These are phyloP conservation scores for Apostichopus japonicus DNA, from an alignment of 35 echinoderm and acorn worm species.

Conservation along the genomic window DNA sequence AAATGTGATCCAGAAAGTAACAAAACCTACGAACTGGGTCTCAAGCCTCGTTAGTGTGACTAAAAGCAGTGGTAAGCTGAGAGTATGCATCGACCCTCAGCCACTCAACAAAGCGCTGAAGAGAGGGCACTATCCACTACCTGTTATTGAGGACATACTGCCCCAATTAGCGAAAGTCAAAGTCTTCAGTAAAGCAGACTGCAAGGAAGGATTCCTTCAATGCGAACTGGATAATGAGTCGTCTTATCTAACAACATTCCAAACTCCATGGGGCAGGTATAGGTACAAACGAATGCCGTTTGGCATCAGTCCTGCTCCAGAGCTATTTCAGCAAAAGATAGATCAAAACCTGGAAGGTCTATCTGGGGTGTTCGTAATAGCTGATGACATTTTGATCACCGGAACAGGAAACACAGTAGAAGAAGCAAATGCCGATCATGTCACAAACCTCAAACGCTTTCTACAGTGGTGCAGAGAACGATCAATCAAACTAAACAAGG, in stretches of 20 bases:
- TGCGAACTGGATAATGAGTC: slow-evolving; percentile 47
- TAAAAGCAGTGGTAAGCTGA: slow-evolving; percentile 60
- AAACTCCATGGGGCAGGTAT: slow-evolving; percentile 52
- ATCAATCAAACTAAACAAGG: slow-evolving; percentile 44
- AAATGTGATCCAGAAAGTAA: slow-evolving; percentile 55
- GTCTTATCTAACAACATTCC: slow-evolving; percentile 41
- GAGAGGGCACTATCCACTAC: slow-evolving; percentile 48
- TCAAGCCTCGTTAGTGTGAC: slow-evolving; percentile 24
- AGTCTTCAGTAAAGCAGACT: slow-evolving; percentile 61
- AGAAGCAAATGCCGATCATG: slow-evolving; percentile 41
- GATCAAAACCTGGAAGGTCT: slow-evolving; percentile 51
- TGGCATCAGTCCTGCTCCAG: slow-evolving; percentile 54
- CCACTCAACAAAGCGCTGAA: slow-evolving; percentile 63
- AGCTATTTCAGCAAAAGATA: slow-evolving; percentile 61
- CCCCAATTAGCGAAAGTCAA: slow-evolving; percentile 48
- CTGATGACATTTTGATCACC: slow-evolving; percentile 53
- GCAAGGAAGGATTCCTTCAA: slow-evolving; percentile 60
- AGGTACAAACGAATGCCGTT: slow-evolving; percentile 37
- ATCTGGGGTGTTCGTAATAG: slow-evolving; percentile 40
- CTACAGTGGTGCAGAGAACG: slow-evolving; percentile 21
- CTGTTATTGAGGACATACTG: slow-evolving; percentile 45
- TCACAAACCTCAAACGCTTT: slow-evolving; percentile 2
- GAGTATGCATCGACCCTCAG: slow-evolving; percentile 69
- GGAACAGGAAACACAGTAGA: slow-evolving; percentile 43
- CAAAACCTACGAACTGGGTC: slow-evolving; percentile 82